phyloP scores from a whole-genome alignment of 1,140 invertebrate species.

The Caenorhabditis elegans region WBcel235 BX284602.5:3325001-3325500 shows the following conservation, averaged over 20 bases:
- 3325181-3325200: not conserved
- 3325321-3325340: not conserved
- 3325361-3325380: not conserved
- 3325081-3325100: too few relatives aligned
- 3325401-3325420: too few relatives aligned
- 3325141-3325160: not conserved
- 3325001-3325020: too few relatives aligned
- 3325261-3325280: too few relatives aligned
- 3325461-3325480: not conserved
- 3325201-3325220: not conserved
- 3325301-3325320: not conserved
- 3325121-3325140: not conserved
- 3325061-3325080: too few relatives aligned
- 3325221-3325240: not conserved
- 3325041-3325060: too few relatives aligned
- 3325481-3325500: not conserved
- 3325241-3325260: not conserved
- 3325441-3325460: not conserved
- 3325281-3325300: not conserved
- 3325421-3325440: too few relatives aligned
- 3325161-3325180: not conserved
- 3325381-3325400: too few relatives aligned
- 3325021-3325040: too few relatives aligned
- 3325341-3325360: not conserved
- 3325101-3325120: too few relatives aligned